A percentile compares a stretch with the other conserved stretches of the same genome.
Evolutionary conservation across 2,797 vertebrate species (phyloP).

Genomic region (Gila robusta): DNA sequence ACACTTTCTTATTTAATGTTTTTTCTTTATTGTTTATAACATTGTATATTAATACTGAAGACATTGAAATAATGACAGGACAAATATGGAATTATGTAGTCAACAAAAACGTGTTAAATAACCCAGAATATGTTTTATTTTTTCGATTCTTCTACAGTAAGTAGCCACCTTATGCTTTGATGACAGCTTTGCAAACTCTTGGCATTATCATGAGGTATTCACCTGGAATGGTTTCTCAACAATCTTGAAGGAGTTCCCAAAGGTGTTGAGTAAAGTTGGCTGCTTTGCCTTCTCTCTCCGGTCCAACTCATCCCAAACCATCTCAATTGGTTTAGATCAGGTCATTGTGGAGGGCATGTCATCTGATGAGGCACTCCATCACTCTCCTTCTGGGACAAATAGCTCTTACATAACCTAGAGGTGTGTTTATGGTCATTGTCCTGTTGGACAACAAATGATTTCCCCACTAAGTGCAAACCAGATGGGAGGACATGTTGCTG

Average conservation of each 20-base stretch:
- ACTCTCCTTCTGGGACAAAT: not conserved
- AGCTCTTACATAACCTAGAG: not conserved
- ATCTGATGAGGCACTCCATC: not conserved
- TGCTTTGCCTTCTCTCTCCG: too few species aligned
- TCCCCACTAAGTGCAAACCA: not conserved
- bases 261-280: too few species aligned
- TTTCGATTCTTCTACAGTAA: not conserved
- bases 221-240: too few species aligned
- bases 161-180: not conserved
- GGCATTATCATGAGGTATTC: too few species aligned
- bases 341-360: too few species aligned
- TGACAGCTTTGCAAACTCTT: too few species aligned
- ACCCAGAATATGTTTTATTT: not conserved
- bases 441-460: not conserved
- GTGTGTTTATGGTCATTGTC: not conserved
- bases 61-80: not conserved
- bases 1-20: too few species aligned
- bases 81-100: not conserved
- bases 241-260: too few species aligned
- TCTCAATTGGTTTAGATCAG: too few species aligned
- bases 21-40: too few species aligned
- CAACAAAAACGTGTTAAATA: not conserved
- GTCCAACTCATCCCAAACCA: too few species aligned
- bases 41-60: not conserved
- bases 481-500: not conserved